Base-by-base conservation (phyloP, 1,140 invertebrate genomes). In the Heliconius eleuchia region DNA sequence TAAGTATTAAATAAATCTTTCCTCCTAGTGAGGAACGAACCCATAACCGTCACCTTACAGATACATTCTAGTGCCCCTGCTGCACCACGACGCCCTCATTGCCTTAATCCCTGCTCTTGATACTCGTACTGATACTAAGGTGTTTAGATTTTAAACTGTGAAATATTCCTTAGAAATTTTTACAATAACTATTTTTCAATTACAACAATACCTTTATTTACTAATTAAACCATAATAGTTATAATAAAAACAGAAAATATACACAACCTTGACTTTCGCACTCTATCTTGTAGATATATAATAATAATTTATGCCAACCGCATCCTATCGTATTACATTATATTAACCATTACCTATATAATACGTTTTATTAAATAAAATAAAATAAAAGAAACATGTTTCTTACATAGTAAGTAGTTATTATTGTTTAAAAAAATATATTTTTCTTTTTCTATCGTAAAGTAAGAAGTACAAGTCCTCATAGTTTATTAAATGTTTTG, bases 301-400 rank as follows among this genome's bases (percentile, higher is more conserved):
- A 34, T 34, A 34, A 66, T 34, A 34, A 66, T 66, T 30, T 16
- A 66, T 66, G 60, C 72, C 72, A 11, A 73, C 72, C 72, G 72
- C 50, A 46, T 46, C 72, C 42, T 50, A 42, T 50, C 13, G 11
- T 50, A 50, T 23, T 73, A 27, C 46, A 27, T 39, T 46, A 50
- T 73, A 73, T 50, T 73, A n/a, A 2, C 60, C 60, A 73, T 27
- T 57, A 52, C 50, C 11, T 18, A 18, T 55, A 11, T n/a, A 9
- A 57, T 57, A 57, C 9, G 7, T 57, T 57, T n/a, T 23, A 57
- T 57, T 57, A 8, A 37, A 37, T 23, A 8, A 37, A 37, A 37
- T 37, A 37, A 3, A 57, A 11, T 23, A 57, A 23, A 57, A 23
- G 4, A 57, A 23, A 7, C 19, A 52, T 19, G 50, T 52, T 52